phyloP scores from a whole-genome alignment of 2,797 vertebrate genomes.

The Phalloptychus januarius region DNA sequence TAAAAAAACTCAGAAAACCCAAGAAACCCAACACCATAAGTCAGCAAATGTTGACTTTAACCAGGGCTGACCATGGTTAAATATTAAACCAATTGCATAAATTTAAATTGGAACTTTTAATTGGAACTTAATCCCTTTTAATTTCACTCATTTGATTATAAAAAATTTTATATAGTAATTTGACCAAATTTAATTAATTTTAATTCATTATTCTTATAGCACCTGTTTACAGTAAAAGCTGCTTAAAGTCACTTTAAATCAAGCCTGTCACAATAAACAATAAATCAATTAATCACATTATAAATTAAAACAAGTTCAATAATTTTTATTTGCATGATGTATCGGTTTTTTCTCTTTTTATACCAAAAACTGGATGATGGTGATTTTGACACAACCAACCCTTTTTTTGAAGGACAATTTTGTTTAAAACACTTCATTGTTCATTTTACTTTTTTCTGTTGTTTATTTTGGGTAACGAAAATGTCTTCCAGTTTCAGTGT shows the following conservation, averaged over 20 bases:
- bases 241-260: neutral
- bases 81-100: neutral
- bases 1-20: conserved; percentile 50
- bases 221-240: neutral
- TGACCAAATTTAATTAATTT: neutral
- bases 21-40: conserved; percentile 17
- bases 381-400: too few species aligned
- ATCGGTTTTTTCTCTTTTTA: too few species aligned
- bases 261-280: too few species aligned
- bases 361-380: too few species aligned
- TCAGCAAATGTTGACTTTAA: neutral
- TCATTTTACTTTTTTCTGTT: too few species aligned
- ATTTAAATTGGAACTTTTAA: neutral
- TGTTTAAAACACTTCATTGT: too few species aligned
- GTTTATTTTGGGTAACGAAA: too few species aligned
- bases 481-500: too few species aligned
- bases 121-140: neutral
- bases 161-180: neutral
- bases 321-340: too few species aligned
- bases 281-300: too few species aligned
- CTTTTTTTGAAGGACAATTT: too few species aligned
- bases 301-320: too few species aligned
- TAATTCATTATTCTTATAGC: neutral
- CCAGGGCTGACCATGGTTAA: neutral
- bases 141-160: neutral